phyloP scores from a whole-genome alignment of 2,888 invertebrate genomes.

The Aleiodes testaceus region DNA sequence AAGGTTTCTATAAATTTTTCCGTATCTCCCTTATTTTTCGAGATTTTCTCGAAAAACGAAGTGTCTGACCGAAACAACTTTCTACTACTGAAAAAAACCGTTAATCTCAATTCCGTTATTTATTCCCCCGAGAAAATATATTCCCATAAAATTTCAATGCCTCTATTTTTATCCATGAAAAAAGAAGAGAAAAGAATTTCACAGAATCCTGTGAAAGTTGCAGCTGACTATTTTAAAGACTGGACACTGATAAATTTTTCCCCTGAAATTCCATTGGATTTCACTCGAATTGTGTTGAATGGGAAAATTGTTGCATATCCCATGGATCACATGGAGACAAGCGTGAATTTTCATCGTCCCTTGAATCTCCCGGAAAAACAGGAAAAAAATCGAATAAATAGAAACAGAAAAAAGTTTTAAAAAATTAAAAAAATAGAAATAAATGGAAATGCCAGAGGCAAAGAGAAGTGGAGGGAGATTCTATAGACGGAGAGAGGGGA shows the following conservation, averaged over 20 bases:
- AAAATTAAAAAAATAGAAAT: neutral
- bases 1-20: too few relatives aligned
- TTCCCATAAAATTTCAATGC: too few relatives aligned
- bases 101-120: too few relatives aligned
- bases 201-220: neutral
- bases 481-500: constrained; percentile 9
- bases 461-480: neutral
- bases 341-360: constrained; percentile 9
- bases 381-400: neutral
- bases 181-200: too few relatives aligned
- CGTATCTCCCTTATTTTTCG: too few relatives aligned
- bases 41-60: too few relatives aligned
- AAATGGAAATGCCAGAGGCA: neutral
- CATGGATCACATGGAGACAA: neutral
- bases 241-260: constrained; percentile 7
- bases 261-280: constrained; percentile 1
- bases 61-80: too few relatives aligned
- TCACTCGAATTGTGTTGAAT: neutral
- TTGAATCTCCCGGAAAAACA: neutral
- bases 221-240: constrained; percentile 13
- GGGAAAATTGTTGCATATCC: constrained; percentile 8
- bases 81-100: too few relatives aligned
- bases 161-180: too few relatives aligned
- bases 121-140: too few relatives aligned
- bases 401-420: too few relatives aligned